Evolutionary conservation across 2,888 invertebrate genomes (phyloP), one percentile per base, ranked within the genome.

Genomic region (Tinea semifulvella): DNA sequence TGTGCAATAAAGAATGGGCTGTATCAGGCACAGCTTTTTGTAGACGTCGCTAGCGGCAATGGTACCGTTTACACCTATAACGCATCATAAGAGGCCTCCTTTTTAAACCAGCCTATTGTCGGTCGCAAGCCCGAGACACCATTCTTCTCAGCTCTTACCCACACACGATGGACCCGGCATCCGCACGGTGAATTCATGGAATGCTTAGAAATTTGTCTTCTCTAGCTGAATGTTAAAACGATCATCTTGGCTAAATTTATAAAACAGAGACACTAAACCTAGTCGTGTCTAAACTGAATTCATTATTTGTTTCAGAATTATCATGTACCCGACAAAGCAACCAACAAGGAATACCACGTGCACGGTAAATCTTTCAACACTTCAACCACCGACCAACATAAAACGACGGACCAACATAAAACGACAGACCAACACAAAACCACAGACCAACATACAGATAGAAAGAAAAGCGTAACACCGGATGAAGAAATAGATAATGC

Each of bases 401-500:
- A n/a, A n/a, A n/a, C n/a, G n/a, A 13, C 11, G n/a, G 35, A 45
- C 8, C 26, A 26, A 26, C 26, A 16, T 8, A 40, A 36, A n/a
- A n/a, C 25, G 8, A 27, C 40, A 26, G 18, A 27, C 14, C 10
- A 7, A 43, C 28, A 46, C 5, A 52, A 31, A 3, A 42, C 19
- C 8, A 27, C 19, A 44, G 14, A 27, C 17, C 46, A 45, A 45
- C n/a, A 47, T 38, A 2, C 25, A 43, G 8, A 43, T 20, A n/a
- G 46, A 42, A 7, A 26, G 39, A 25, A 19, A 46, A 42, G 14
- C 10, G 43, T 19, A 38, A 63, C 68, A 0, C 71, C 77, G 0
- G 80, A 80, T 11, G 71, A 76, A 50, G 77, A 81, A 54, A 82
- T 82, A 42, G 82, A 81, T 46, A 65, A 51, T 10, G 80, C 79